Evolutionary conservation across 2,888 invertebrate species (phyloP).

Genomic region (Drosophila monieri): DNA sequence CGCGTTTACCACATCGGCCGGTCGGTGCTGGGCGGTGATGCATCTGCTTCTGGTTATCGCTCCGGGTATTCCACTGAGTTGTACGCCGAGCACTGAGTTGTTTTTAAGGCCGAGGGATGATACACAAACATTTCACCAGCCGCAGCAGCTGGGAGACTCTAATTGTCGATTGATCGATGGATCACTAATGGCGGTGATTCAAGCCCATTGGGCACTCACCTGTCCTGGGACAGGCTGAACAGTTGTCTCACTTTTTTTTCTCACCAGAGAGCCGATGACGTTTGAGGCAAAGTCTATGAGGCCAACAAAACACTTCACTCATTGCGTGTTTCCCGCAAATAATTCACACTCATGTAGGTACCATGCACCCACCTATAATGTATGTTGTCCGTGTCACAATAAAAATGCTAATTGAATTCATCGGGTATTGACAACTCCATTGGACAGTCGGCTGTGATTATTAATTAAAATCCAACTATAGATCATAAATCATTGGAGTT

Average conservation of each 20-base stretch:
- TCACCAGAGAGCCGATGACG: neutral
- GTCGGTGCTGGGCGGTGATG: constrained; percentile 20
- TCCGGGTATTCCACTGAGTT: constrained; percentile 31
- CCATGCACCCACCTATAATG: neutral
- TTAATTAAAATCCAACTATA: constrained; percentile 51
- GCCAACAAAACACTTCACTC: neutral
- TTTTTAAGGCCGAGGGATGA: constrained; percentile 35
- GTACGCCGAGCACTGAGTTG: constrained; percentile 15
- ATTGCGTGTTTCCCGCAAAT: neutral
- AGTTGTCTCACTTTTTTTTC: constrained; percentile 1
- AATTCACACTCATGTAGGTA: constrained; percentile 1
- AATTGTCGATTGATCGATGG: constrained; percentile 4
- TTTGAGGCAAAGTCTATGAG: constrained; percentile 1
- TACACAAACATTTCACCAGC: neutral
- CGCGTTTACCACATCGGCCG: constrained; percentile 9
- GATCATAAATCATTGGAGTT: constrained; percentile 62
- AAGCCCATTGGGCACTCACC: constrained; percentile 7
- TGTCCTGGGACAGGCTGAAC: neutral
- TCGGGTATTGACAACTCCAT: constrained; percentile 41
- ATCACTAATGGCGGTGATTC: constrained; percentile 14
- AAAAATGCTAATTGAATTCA: constrained; percentile 39
- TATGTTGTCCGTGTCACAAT: constrained; percentile 12
- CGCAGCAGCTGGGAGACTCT: constrained; percentile 8
- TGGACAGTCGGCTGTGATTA: constrained; percentile 54
- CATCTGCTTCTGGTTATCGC: constrained; percentile 52